phyloP scores from a whole-genome alignment of 2,888 invertebrate genomes.

The Mamestra brassicae region DNA sequence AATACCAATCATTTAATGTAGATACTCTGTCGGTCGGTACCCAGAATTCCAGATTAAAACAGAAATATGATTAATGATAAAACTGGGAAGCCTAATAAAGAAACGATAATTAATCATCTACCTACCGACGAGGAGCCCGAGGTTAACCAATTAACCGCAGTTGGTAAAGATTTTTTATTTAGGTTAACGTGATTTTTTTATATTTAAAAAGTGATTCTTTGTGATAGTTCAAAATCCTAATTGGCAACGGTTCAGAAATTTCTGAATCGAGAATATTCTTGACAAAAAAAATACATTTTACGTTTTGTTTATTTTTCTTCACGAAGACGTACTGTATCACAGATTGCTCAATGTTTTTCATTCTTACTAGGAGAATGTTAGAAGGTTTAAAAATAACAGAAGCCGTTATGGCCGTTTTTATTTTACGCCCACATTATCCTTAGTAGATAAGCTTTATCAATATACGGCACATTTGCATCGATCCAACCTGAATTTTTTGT shows the following conservation, averaged over 20 bases:
- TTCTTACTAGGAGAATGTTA: conserved; percentile 10
- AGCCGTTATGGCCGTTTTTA: conserved; percentile 33
- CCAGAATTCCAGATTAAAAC: conserved; percentile 43
- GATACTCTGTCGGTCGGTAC: conserved; percentile 2
- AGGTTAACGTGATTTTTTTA: conserved; percentile 18
- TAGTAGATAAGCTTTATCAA: conserved; percentile 46
- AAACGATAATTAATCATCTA: conserved; percentile 57
- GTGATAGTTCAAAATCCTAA: conserved; percentile 28
- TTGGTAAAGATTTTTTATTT: conserved; percentile 38
- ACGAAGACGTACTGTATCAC: neutral
- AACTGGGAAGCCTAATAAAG: conserved; percentile 56
- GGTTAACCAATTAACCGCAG: conserved; percentile 42
- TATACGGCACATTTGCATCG: conserved; percentile 43
- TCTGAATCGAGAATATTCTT: conserved; percentile 18
- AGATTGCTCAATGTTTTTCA: conserved; percentile 18
- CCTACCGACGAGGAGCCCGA: conserved; percentile 33
- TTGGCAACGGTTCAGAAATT: conserved; percentile 48
- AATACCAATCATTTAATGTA: neutral
- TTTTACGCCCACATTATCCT: conserved; percentile 39
- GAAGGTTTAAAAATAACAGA: conserved; percentile 23
- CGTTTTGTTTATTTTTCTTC: conserved; percentile 18
- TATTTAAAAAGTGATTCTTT: conserved; percentile 30
- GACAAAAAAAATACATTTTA: conserved; percentile 1
- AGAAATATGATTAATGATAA: conserved; percentile 63
- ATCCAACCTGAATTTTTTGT: conserved; percentile 22